A percentile compares a stretch with the other conserved stretches of the same genome.
Evolutionary conservation across 2,797 vertebrate species (phyloP).

Genomic region (Rhinogobio ventralis): DNA sequence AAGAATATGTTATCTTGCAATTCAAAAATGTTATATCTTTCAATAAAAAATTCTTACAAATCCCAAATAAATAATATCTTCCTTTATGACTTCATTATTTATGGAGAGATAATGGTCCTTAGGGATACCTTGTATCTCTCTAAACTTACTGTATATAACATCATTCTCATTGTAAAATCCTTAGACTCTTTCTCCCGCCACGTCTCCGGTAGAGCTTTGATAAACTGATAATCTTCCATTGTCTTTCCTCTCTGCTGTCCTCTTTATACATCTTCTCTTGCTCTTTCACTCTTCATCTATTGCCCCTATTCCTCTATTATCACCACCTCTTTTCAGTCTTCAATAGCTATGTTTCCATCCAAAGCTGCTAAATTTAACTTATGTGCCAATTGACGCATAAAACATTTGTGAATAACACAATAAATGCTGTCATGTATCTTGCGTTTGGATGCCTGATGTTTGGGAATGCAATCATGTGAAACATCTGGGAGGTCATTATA

Average conservation of each 20-base stretch:
- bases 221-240: slow-evolving; percentile 3
- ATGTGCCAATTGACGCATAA: not conserved
- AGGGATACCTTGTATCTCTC: not conserved
- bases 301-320: not conserved
- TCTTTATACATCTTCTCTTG: not conserved
- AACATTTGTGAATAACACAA: not conserved
- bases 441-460: not conserved
- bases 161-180: not conserved
- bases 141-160: not conserved
- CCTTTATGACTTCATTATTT: not conserved
- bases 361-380: not conserved
- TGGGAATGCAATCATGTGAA: not conserved
- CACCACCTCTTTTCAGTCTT: not conserved
- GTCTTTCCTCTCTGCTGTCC: not conserved
- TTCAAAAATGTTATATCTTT: not conserved
- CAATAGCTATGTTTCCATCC: not conserved
- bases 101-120: not conserved
- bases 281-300: not conserved
- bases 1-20: not conserved
- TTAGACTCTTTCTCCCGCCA: not conserved
- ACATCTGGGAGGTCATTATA: not conserved
- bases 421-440: not conserved
- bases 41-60: not conserved
- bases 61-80: not conserved
- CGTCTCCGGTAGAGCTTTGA: not conserved